These are phyloP conservation scores for Pycnonotus jocosus DNA, from an alignment of 2,113 vertebrate species.

Conservation along the genomic window DNA sequence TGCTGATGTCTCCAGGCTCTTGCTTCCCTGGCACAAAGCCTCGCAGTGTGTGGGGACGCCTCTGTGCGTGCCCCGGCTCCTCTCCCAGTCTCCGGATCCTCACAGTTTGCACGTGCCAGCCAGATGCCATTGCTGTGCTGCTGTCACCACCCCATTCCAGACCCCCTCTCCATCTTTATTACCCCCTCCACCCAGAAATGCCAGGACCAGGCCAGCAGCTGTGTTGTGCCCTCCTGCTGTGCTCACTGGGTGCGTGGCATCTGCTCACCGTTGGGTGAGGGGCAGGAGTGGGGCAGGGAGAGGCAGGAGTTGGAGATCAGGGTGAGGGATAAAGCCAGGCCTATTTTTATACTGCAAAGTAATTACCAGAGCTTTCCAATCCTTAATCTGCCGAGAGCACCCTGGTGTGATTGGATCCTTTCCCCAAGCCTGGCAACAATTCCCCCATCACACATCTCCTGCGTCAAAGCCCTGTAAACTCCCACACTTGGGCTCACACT, in stretches of 20 bases:
- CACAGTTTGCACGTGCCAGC: background rate
- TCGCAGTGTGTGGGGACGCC: rapidly evolving
- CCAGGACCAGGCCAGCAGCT: background rate
- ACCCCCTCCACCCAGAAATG: background rate
- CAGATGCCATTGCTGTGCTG: background rate
- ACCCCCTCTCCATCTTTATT: background rate
- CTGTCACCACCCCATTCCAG: background rate
- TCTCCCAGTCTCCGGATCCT: background rate
- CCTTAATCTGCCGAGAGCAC: conserved; percentile 45
- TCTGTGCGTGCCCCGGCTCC: background rate
- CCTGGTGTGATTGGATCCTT: conserved; percentile 24
- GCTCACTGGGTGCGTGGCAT: background rate
- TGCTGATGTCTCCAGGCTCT: background rate
- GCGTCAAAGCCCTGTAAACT: conserved; percentile 38
- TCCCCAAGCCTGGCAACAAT: conserved; percentile 36
- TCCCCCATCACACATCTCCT: conserved; percentile 40
- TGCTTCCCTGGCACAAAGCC: background rate
- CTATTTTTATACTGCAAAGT: conserved; percentile 60
- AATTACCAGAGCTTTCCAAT: conserved; percentile 58
- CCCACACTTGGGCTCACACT: conserved; percentile 12
- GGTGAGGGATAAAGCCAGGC: background rate
- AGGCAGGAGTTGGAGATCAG: background rate
- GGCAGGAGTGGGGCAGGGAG: background rate
- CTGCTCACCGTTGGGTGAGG: background rate
- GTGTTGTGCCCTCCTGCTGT: background rate